A percentile compares a stretch with the other conserved stretches of the same genome.
phyloP scores from a whole-genome alignment of 2,888 invertebrate species.

The Schizaphis graminum region DNA sequence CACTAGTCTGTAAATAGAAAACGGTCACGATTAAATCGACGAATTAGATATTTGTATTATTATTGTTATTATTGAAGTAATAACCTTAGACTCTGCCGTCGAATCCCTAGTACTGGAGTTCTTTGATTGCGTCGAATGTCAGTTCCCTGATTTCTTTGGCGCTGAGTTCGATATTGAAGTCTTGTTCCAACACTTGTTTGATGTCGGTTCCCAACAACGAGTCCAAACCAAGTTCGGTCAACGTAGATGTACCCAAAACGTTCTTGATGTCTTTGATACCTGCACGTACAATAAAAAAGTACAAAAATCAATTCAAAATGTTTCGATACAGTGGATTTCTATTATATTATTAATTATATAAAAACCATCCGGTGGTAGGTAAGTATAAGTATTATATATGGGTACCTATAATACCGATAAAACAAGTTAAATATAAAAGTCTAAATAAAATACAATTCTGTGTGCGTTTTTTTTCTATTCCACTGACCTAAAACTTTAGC shows the following conservation, averaged over 20 bases:
- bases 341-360: neutral
- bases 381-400: neutral
- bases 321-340: neutral
- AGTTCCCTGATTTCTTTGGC: constrained; percentile 87
- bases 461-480: neutral
- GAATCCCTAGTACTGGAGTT: constrained; percentile 69
- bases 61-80: neutral
- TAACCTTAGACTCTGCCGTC: neutral
- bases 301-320: neutral
- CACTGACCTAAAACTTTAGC: constrained; percentile 74
- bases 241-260: constrained; percentile 78
- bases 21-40: neutral
- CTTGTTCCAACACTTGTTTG: constrained; percentile 90
- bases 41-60: neutral
- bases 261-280: constrained; percentile 79
- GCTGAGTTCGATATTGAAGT: constrained; percentile 87
- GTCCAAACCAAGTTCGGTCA: constrained; percentile 96
- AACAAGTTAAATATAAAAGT: neutral
- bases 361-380: neutral
- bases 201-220: constrained; percentile 98
- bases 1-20: neutral
- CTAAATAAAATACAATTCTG: neutral
- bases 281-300: constrained; percentile 68
- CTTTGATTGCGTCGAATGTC: constrained; percentile 78
- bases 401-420: neutral